Conservation (phyloP, 2,888 invertebrate genomes). For the Melinopterus prodromus region DNA sequence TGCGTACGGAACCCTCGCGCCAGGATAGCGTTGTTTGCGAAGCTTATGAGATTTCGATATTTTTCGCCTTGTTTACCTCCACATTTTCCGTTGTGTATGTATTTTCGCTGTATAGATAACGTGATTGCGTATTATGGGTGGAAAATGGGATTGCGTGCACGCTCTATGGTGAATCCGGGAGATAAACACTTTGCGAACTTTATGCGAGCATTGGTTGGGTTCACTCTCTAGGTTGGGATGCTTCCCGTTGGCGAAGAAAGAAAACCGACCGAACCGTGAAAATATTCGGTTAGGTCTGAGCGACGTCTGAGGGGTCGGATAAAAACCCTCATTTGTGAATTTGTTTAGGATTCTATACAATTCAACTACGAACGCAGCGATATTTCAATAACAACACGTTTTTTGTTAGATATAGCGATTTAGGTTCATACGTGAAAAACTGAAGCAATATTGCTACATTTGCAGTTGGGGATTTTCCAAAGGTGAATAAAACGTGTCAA, state of each 20-base stretch:
- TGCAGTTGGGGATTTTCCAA: too few relatives aligned
- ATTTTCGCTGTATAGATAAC: neutral
- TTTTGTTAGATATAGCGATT: neutral
- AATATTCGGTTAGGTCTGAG: neutral
- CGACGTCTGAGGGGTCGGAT: neutral
- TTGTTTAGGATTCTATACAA: neutral
- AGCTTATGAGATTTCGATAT: slow-evolving; percentile 4
- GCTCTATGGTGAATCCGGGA: neutral
- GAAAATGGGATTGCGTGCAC: neutral
- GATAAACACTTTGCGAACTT: neutral
- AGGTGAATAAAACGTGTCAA: too few relatives aligned
- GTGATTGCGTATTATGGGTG: neutral
- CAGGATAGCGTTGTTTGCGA: neutral
- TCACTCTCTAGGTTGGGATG: neutral
- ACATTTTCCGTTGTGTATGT: slow-evolving; percentile 4
- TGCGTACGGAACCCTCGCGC: neutral
- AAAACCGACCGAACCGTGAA: neutral
- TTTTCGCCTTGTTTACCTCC: neutral
- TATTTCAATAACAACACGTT: neutral
- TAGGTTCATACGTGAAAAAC: too few relatives aligned
- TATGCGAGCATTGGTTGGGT: neutral
- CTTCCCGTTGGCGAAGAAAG: neutral
- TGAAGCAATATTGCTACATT: too few relatives aligned
- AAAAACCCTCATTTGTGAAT: neutral
- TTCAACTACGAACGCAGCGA: neutral